These are phyloP conservation scores for Listronotus bonariensis DNA, from an alignment of 1,140 invertebrate species.

Conservation along the genomic window DNA sequence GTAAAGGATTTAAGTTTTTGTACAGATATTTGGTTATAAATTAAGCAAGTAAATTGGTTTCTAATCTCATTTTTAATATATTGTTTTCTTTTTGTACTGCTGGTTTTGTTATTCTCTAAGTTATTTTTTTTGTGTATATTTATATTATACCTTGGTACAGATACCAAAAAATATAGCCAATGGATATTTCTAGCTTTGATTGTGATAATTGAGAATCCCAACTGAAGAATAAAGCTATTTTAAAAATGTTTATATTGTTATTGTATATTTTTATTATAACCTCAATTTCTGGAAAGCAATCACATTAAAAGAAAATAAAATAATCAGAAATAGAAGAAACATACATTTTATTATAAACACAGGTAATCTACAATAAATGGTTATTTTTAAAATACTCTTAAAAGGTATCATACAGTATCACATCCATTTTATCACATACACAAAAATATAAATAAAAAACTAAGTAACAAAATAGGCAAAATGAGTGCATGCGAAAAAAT, in stretches of 20 bases:
- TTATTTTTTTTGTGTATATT: no score
- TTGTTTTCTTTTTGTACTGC: no score
- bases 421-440: conserved; percentile 49
- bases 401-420: conserved; percentile 43
- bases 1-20: conserved; percentile 50
- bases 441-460: conserved; percentile 43
- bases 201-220: no score
- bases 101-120: no score
- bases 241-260: not conserved
- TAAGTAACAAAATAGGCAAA: conserved; percentile 39
- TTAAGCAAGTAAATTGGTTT: not conserved
- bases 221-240: no score
- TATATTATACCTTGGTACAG: no score
- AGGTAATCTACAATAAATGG: conserved; percentile 38
- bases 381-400: conserved; percentile 45
- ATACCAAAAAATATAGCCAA: no score
- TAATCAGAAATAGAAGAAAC: conserved; percentile 20
- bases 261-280: not conserved
- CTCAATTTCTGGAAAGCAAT: not conserved
- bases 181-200: no score
- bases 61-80: no score
- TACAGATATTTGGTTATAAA: conserved; percentile 46
- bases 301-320: conserved; percentile 9
- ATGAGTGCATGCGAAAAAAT: conserved; percentile 37
- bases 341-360: conserved; percentile 40